Evolutionary conservation across 2,113 vertebrate species (phyloP).

Genomic region (Onychostruthus taczanowskii): DNA sequence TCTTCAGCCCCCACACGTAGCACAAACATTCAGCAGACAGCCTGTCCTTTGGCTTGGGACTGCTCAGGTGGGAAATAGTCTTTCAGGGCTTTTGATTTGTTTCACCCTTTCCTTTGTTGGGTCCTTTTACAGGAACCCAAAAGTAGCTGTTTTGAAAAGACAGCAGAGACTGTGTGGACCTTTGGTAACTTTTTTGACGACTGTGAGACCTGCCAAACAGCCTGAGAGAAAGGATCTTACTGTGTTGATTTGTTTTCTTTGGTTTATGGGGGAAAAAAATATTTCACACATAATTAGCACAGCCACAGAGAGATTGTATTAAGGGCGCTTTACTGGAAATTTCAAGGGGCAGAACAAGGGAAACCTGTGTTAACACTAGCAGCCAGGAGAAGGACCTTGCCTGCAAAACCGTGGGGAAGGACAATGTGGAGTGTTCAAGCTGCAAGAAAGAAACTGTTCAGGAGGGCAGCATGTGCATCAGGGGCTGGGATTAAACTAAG

Average conservation of each 20-base stretch:
- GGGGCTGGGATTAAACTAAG: slow-evolving; percentile 13
- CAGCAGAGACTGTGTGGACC: slow-evolving; percentile 45
- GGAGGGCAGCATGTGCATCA: slow-evolving; percentile 27
- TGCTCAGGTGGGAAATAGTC: background rate
- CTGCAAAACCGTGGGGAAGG: slow-evolving; percentile 20
- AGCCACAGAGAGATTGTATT: slow-evolving; percentile 76
- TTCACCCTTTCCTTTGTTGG: slow-evolving; percentile 51
- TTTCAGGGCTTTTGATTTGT: slow-evolving; percentile 40
- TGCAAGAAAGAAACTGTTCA: slow-evolving; percentile 66
- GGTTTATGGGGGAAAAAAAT: slow-evolving; percentile 71
- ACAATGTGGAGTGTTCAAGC: slow-evolving; percentile 63
- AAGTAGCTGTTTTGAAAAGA: slow-evolving; percentile 52
- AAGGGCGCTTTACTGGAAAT: slow-evolving; percentile 80
- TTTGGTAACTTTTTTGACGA: slow-evolving; percentile 49
- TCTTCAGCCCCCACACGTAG: background rate
- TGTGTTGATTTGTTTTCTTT: slow-evolving; percentile 81
- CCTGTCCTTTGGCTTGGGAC: background rate
- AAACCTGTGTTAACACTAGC: slow-evolving; percentile 72
- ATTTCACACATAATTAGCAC: slow-evolving; percentile 83
- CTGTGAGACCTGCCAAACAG: slow-evolving; percentile 42
- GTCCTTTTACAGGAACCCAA: slow-evolving; percentile 32
- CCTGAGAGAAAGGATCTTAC: slow-evolving; percentile 70
- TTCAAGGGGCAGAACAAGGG: slow-evolving; percentile 74
- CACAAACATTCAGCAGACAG: background rate
- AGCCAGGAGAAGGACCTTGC: slow-evolving; percentile 53